Evolutionary conservation across 2,797 vertebrate genomes (phyloP).

Genomic region (Arnoldichthys spilopterus): DNA sequence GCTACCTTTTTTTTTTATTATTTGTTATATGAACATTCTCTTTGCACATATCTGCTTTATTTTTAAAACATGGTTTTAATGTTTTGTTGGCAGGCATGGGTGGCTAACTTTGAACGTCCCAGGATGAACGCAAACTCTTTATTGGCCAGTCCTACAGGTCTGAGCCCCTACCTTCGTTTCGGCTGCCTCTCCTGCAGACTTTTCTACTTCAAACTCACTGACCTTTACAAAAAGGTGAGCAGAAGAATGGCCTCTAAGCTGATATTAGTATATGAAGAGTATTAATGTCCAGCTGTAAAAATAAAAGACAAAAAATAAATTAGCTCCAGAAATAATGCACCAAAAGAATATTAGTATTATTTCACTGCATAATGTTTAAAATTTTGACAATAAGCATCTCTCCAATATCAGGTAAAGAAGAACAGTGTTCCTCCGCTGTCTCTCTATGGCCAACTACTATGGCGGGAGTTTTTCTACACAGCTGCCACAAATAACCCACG

Average conservation of each 20-base stretch:
- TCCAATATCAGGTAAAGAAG: constrained; percentile 86
- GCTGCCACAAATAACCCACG: constrained; percentile 92
- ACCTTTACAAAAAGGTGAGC: constrained; percentile 92
- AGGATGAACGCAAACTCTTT: constrained; percentile 94
- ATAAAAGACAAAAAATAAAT: too few relatives aligned
- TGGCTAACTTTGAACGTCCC: constrained; percentile 93
- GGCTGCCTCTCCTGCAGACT: constrained; percentile 94
- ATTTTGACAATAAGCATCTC: neutral
- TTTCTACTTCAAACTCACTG: constrained; percentile 94
- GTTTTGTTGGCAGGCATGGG: constrained; percentile 85
- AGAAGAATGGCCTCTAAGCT: constrained; percentile 26
- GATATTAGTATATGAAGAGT: neutral
- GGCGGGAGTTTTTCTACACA: constrained; percentile 96
- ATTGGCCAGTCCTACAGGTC: constrained; percentile 91
- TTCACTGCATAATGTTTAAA: neutral
- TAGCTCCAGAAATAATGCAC: neutral
- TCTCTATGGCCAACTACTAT: constrained; percentile 92
- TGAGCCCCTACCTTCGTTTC: constrained; percentile 93
- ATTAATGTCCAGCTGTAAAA: neutral
- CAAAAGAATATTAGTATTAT: neutral
- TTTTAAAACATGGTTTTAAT: neutral
- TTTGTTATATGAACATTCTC: neutral
- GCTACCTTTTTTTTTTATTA: too few relatives aligned
- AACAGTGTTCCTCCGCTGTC: constrained; percentile 89
- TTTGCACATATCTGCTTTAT: neutral